Evolutionary conservation across 2,888 invertebrate genomes (phyloP).

Genomic region (Iphiclides podalirius): DNA sequence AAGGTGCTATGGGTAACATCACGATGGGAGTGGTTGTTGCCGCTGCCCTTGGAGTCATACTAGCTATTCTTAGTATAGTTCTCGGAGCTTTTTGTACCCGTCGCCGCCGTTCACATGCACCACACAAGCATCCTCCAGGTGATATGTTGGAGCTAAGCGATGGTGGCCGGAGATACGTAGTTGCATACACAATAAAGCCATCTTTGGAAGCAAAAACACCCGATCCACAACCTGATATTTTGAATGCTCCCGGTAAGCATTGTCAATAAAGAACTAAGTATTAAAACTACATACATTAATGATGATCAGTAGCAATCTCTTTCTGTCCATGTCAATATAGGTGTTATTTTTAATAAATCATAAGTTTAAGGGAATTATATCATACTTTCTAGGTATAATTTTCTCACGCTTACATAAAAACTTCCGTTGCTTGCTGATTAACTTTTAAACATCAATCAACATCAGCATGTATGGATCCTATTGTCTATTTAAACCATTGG

Average conservation of each 20-base stretch:
- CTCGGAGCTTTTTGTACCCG: slow-evolving; percentile 58
- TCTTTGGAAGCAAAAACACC: slow-evolving; percentile 78
- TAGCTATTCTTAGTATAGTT: slow-evolving; percentile 59
- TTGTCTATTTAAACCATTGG: too few species aligned
- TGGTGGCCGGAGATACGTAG: slow-evolving; percentile 90
- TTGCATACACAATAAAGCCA: slow-evolving; percentile 91
- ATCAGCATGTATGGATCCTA: too few species aligned
- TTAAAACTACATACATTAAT: too few species aligned
- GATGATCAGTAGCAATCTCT: too few species aligned
- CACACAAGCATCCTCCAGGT: slow-evolving; percentile 68
- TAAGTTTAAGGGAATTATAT: too few species aligned
- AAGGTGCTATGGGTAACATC: slow-evolving; percentile 84
- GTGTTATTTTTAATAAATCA: too few species aligned
- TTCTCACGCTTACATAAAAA: too few species aligned
- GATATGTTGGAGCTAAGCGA: slow-evolving; percentile 85
- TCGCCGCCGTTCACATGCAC: slow-evolving; percentile 54
- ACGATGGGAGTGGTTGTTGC: slow-evolving; percentile 83
- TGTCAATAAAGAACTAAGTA: too few species aligned
- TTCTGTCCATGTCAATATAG: too few species aligned
- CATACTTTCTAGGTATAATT: too few species aligned
- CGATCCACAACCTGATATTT: slow-evolving; percentile 87
- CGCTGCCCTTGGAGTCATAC: slow-evolving; percentile 52
- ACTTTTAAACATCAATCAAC: too few species aligned
- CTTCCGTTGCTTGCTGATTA: too few species aligned
- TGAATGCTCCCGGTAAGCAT: slow-evolving; percentile 84